Evolutionary conservation across 2,113 vertebrate species (phyloP).

Genomic region (Danio rerio): GRCz12tu NC_133182.1:66607001-66607500

Average conservation of each 20-base stretch:
- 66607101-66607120: constrained; percentile 48
- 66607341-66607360: constrained; percentile 50
- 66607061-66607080: constrained; percentile 68
- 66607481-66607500: constrained; percentile 27
- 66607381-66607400: constrained; percentile 51
- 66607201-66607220: constrained; percentile 63
- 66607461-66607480: constrained; percentile 22
- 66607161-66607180: constrained; percentile 46
- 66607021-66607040: constrained; percentile 61
- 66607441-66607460: constrained; percentile 37
- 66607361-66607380: constrained; percentile 44
- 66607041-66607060: constrained; percentile 79
- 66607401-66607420: constrained; percentile 32
- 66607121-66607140: constrained; percentile 57
- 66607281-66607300: constrained; percentile 31
- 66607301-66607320: constrained; percentile 46
- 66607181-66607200: constrained; percentile 44
- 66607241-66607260: constrained; percentile 67
- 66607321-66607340: constrained; percentile 47
- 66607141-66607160: constrained; percentile 53
- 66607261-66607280: constrained; percentile 43
- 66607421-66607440: constrained; percentile 17
- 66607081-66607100: constrained; percentile 52
- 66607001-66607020: constrained; percentile 60
- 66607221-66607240: constrained; percentile 71